Evolutionary conservation across 2,113 vertebrate species (phyloP).

Genomic region (Rostratula benghalensis): DNA sequence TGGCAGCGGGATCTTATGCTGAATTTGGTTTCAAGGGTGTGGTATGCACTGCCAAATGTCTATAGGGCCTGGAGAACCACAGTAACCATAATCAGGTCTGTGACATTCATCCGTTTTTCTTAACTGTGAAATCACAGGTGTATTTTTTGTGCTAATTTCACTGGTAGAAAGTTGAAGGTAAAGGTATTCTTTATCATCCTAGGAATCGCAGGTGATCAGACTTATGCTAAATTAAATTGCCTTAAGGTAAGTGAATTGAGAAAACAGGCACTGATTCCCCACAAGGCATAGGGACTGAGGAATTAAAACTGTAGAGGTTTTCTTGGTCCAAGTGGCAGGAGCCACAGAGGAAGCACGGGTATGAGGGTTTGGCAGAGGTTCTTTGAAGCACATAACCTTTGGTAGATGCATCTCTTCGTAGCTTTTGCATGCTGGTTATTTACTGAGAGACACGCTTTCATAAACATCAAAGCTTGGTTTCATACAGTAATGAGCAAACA

Average conservation of each 20-base stretch:
- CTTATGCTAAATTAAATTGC: neutral
- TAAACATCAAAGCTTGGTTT: neutral
- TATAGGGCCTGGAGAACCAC: neutral
- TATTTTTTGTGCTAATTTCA: neutral
- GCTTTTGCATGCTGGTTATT: neutral
- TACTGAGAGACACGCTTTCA: neutral
- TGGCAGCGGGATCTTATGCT: neutral
- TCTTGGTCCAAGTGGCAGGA: neutral
- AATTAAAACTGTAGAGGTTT: neutral
- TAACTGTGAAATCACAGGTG: neutral
- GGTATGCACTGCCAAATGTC: neutral
- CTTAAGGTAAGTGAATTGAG: neutral
- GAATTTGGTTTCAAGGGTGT: neutral
- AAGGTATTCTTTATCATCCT: neutral
- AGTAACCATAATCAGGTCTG: neutral
- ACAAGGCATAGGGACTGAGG: neutral
- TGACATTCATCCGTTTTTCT: neutral
- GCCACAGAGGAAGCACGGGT: neutral
- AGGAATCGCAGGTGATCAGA: neutral
- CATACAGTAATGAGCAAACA: neutral
- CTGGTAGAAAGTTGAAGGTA: neutral
- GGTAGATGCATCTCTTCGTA: neutral
- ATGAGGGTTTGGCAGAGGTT: neutral
- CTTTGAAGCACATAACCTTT: neutral
- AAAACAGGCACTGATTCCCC: neutral